These are phyloP conservation scores for Macrophya annulata DNA, from an alignment of 2,888 invertebrate genomes.

Conservation along the genomic window DNA sequence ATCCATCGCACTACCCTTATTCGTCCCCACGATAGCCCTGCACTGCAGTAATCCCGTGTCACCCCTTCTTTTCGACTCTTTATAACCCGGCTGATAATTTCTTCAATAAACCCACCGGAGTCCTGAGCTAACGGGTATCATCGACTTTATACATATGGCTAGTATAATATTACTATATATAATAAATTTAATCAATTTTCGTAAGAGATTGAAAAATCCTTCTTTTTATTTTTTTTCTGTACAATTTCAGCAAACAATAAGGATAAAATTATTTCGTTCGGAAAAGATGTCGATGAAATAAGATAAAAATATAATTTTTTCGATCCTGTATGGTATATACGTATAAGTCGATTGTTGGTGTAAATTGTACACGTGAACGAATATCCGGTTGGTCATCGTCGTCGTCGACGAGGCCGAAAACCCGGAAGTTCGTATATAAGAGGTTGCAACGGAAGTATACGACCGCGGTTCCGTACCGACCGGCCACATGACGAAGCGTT, in stretches of 20 bases:
- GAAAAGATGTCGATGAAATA: too few relatives aligned
- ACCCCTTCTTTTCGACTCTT: background rate
- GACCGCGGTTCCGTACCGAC: background rate
- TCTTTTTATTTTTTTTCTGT: too few relatives aligned
- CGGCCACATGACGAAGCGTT: background rate
- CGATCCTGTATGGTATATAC: too few relatives aligned
- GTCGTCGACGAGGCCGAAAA: background rate
- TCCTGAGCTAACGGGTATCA: too few relatives aligned
- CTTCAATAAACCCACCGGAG: background rate
- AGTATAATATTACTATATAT: too few relatives aligned
- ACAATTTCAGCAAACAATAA: too few relatives aligned
- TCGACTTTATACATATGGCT: too few relatives aligned
- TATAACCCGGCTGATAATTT: background rate
- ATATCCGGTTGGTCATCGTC: background rate
- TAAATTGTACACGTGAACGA: background rate
- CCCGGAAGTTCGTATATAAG: background rate
- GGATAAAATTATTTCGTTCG: too few relatives aligned
- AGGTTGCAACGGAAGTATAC: background rate
- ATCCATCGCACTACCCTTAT: background rate
- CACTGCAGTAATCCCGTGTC: conserved; percentile 13
- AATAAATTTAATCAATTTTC: too few relatives aligned
- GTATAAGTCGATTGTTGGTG: background rate
- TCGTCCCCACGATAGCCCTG: background rate
- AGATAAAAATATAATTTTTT: too few relatives aligned
- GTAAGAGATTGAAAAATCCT: too few relatives aligned